Percentiles rank a stretch among this genome's conserved stretches.
Evolutionary conservation across 2,113 vertebrate species (phyloP).

Genomic region (Anseranas semipalmata): DNA sequence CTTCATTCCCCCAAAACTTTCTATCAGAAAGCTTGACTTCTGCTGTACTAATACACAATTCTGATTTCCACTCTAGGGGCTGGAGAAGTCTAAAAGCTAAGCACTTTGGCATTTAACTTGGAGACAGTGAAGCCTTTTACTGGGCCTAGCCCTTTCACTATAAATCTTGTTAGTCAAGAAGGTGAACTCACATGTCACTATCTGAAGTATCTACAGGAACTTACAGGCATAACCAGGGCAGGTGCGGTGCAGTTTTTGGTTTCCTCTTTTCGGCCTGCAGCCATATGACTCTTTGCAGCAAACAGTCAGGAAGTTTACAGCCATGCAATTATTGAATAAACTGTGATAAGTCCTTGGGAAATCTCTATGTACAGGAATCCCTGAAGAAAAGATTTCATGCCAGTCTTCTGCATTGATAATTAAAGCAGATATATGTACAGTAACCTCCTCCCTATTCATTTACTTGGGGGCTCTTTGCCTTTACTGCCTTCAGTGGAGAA

Average conservation of each 20-base stretch:
- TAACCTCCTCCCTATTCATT: not conserved
- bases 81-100: not conserved
- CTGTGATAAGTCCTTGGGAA: not conserved
- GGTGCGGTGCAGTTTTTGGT: slow-evolving; percentile 2
- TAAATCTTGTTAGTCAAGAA: slow-evolving; percentile 44
- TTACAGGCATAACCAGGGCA: not conserved
- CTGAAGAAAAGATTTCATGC: not conserved
- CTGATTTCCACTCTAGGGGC: not conserved
- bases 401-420: not conserved
- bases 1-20: not conserved
- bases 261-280: slow-evolving; percentile 34
- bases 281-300: not conserved
- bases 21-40: not conserved
- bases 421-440: not conserved
- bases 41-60: not conserved
- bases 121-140: slow-evolving; percentile 17
- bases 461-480: not conserved
- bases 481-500: not conserved
- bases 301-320: slow-evolving; percentile 44
- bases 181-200: slow-evolving; percentile 7
- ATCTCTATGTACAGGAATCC: not conserved
- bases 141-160: not conserved
- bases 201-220: slow-evolving; percentile 36
- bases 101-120: not conserved
- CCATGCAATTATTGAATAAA: slow-evolving; percentile 14